Percentiles rank a stretch among this genome's conserved stretches.
These are phyloP conservation scores for Tauraco erythrolophus DNA, from an alignment of 2,113 vertebrate genomes.

Conservation along the genomic window DNA sequence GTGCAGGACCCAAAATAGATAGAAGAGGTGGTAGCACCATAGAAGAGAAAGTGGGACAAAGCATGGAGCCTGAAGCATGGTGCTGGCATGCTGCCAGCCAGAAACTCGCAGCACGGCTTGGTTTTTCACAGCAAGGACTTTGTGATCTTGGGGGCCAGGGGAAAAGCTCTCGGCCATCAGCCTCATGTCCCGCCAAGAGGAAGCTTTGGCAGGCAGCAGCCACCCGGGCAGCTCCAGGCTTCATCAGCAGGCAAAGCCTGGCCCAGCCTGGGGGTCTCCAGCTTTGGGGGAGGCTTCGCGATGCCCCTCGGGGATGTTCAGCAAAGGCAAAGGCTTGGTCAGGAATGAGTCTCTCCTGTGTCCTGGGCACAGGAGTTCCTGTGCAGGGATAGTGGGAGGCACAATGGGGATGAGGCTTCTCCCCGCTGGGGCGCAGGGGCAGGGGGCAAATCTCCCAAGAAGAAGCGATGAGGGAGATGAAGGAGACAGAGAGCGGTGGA, in stretches of 20 bases:
- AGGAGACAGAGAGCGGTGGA: fast-evolving
- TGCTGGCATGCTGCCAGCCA: fast-evolving
- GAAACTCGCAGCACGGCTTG: neutral
- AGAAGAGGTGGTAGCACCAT: neutral
- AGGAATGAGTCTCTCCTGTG: neutral
- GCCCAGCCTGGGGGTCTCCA: neutral
- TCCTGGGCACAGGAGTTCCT: fast-evolving
- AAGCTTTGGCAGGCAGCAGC: neutral
- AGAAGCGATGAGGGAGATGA: fast-evolving
- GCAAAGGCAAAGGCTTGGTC: neutral
- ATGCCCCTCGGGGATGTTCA: neutral
- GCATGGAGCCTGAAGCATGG: fast-evolving
- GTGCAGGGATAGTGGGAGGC: fast-evolving
- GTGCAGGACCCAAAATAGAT: neutral
- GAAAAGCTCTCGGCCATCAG: neutral
- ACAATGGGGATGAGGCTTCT: fast-evolving
- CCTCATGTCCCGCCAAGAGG: neutral
- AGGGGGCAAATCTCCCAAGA: neutral
- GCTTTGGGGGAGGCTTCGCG: fast-evolving
- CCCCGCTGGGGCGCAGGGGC: fast-evolving
- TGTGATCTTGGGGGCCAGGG: neutral
- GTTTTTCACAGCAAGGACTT: neutral
- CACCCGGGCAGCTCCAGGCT: neutral
- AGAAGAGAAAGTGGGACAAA: neutral
- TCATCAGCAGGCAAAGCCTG: fast-evolving